Conservation (phyloP, 2,888 invertebrate genomes). For the Drosophila lutescens region DNA sequence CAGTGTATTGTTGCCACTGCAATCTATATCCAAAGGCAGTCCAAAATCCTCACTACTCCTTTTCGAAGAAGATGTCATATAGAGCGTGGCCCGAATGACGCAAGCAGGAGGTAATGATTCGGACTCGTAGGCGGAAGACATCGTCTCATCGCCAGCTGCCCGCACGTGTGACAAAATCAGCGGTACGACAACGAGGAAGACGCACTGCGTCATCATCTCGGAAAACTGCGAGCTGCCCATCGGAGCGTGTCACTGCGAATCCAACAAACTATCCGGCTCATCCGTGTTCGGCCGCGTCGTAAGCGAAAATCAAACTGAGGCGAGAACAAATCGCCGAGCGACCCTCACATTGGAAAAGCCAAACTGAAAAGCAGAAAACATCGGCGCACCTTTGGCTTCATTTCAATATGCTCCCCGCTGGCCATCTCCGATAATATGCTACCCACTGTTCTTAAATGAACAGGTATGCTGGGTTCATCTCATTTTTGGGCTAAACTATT, state of each 20-base stretch:
- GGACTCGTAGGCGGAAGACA: conserved; percentile 27
- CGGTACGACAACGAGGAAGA: conserved; percentile 19
- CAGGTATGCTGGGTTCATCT: neutral
- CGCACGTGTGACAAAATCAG: conserved; percentile 45
- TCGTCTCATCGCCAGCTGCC: conserved; percentile 20
- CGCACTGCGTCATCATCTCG: conserved; percentile 58
- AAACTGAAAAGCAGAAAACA: conserved; percentile 45
- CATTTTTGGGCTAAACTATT: neutral
- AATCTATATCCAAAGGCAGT: conserved; percentile 75
- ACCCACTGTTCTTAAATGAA: neutral
- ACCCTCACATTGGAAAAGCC: conserved; percentile 57
- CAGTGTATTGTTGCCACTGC: conserved; percentile 34
- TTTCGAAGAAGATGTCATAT: conserved; percentile 35
- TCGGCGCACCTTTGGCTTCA: conserved; percentile 44
- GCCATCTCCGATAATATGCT: conserved; percentile 9
- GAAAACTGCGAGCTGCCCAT: conserved; percentile 49
- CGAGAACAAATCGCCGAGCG: conserved; percentile 20
- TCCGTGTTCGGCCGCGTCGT: conserved; percentile 47
- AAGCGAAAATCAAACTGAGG: conserved; percentile 65
- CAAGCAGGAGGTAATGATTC: conserved; percentile 35
- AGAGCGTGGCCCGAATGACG: conserved; percentile 67
- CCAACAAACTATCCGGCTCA: conserved; percentile 6
- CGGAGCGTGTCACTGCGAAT: conserved; percentile 56
- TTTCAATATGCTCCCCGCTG: conserved; percentile 35
- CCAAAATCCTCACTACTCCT: conserved; percentile 61